Percentiles rank a stretch among this genome's conserved stretches.
Conservation (phyloP, 2,113 vertebrate species). For the Balaeniceps rex region DNA sequence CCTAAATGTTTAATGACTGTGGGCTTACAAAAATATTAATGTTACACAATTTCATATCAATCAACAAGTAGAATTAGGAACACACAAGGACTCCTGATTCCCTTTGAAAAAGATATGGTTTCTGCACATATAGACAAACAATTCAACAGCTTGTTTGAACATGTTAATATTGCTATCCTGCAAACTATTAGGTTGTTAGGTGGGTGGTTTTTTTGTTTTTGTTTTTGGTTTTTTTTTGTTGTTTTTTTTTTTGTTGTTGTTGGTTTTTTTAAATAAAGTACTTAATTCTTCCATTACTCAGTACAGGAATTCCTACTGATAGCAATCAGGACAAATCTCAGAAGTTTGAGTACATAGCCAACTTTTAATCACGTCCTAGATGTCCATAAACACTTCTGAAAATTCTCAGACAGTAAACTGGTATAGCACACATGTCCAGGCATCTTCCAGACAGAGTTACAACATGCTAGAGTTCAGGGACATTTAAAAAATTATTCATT, state of each 20-base stretch:
- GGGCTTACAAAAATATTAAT: conserved; percentile 17
- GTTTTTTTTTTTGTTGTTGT: too few relatives aligned
- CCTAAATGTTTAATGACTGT: not conserved
- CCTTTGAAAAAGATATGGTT: not conserved
- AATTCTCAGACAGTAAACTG: not conserved
- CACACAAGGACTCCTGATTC: not conserved
- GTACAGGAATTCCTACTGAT: not conserved
- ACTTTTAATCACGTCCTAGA: not conserved
- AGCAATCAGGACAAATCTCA: not conserved
- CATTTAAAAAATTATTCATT: not conserved
- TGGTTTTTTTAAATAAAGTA: too few relatives aligned
- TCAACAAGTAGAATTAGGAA: not conserved
- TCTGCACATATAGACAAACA: not conserved
- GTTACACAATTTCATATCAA: not conserved
- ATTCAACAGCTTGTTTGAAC: not conserved
- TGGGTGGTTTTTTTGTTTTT: not conserved
- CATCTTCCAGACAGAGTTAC: not conserved
- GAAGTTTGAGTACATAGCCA: not conserved
- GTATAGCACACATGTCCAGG: not conserved
- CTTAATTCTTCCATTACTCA: conserved; percentile 1
- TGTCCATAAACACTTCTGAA: not conserved
- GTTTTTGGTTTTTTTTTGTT: too few relatives aligned
- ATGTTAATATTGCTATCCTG: not conserved
- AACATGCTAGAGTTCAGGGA: not conserved
- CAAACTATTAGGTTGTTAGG: not conserved